phyloP scores from a whole-genome alignment of 2,113 vertebrate genomes.

The Arvicanthis niloticus region DNA sequence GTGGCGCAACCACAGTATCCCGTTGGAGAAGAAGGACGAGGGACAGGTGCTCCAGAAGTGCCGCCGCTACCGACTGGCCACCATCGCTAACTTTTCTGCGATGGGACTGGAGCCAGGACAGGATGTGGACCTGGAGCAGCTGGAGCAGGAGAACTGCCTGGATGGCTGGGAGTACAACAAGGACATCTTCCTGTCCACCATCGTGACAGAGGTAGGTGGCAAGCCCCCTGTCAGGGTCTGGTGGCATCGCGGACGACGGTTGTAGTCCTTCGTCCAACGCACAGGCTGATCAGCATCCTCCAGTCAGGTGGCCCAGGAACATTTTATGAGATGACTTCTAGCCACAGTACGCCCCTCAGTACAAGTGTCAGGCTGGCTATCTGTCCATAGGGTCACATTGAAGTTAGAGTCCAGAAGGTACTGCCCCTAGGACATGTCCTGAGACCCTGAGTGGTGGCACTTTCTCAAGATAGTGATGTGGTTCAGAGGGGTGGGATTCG shows the following conservation, averaged over 20 bases:
- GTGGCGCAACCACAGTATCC: conserved; percentile 92
- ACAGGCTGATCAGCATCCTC: not conserved
- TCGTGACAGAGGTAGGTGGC: conserved; percentile 81
- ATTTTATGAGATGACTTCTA: not conserved
- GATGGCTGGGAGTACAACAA: conserved; percentile 83
- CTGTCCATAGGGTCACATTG: not conserved
- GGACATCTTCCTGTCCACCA: conserved; percentile 77
- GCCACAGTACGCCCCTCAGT: not conserved
- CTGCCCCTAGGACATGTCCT: not conserved
- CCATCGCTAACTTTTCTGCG: conserved; percentile 75
- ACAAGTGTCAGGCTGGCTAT: not conserved
- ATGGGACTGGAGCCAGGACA: conserved; percentile 68
- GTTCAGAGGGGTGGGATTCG: not conserved
- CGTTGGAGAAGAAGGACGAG: conserved; percentile 83
- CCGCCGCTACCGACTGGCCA: conserved; percentile 77
- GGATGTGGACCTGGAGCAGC: conserved; percentile 51
- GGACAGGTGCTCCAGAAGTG: conserved; percentile 79
- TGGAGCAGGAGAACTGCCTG: conserved; percentile 79
- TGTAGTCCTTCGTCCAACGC: not conserved
- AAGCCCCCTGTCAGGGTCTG: accelerated
- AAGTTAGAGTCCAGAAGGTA: not conserved
- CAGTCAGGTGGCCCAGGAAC: not conserved
- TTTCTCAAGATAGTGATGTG: not conserved
- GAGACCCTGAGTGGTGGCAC: not conserved
- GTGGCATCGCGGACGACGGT: not conserved